Evolutionary conservation across 2,797 vertebrate species (phyloP), one percentile per base, ranked within the genome.

Genomic region (Bryconaethiops microstoma): DNA sequence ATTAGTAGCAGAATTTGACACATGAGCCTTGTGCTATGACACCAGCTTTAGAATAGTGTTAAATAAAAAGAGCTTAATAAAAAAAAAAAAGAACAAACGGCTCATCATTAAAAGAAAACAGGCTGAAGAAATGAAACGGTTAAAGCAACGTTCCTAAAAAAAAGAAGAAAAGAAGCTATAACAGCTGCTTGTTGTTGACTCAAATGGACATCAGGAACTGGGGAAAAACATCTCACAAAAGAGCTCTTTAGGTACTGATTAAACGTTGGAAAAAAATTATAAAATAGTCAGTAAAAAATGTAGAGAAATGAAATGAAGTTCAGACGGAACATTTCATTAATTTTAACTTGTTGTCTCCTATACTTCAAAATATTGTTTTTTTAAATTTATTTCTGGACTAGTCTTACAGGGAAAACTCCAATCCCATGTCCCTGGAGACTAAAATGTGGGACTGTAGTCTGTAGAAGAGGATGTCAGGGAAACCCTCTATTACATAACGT

Each of bases 401-500:
- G 5, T 23, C 5, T 21, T 21, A 73, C 59, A 54, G 10, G 25
- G 25, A 57, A 59, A 21, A 21, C 71, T 5, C 39, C 52, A 59
- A 39, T 59, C 35, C 19, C 10, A 59, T 7, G 19, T 42, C 71
- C 71, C 71, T 3, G 25, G 71, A 74, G 71, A 67, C n/a, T 25
- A 71, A 48, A 62, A 52, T 19, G 54, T 74, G 17, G 35, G 54
- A 29, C 19, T 39, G 54, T 35, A 21, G 71, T 17, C 19, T n/a
- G 71, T 35, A 21, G 71, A 7, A 40, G 70, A 39, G 69, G 40
- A 74, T 75, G 69, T 71, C 45, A 63, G 76, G 60, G 62, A 76
- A 85, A 65, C 48, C 40, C 72, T 76, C 21, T 63, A 40, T 80
- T 83, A 69, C 7, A 5, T 76, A 76, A 85, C 0, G 19, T 25